These are phyloP conservation scores for Aurelia coerulea DNA, from an alignment of 30 jellyfish, hydroid and myxozoan species.

Conservation along the genomic window DNA sequence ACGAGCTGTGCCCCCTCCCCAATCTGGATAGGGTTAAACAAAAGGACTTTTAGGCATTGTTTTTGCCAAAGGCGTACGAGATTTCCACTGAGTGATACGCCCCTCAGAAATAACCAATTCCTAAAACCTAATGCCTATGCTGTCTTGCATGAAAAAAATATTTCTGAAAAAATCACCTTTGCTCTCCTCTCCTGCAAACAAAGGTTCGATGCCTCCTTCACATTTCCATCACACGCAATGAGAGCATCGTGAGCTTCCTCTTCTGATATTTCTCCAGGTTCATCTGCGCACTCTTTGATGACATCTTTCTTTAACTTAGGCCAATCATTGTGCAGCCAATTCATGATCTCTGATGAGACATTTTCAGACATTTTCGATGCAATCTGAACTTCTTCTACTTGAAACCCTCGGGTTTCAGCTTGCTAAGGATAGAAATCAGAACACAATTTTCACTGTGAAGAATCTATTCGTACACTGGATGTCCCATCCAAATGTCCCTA, in stretches of 20 bases:
- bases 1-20: no score
- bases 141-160: no score
- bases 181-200: slow-evolving; percentile 32
- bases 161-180: neutral
- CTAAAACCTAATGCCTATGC: no score
- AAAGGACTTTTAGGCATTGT: no score
- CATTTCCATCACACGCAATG: neutral
- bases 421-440: neutral
- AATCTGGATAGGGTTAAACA: no score
- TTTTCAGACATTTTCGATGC: slow-evolving; percentile 9
- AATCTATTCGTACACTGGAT: no score
- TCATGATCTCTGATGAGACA: slow-evolving; percentile 3
- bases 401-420: slow-evolving; percentile 38
- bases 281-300: slow-evolving; percentile 3
- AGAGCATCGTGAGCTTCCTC: slow-evolving; percentile 8
- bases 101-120: no score
- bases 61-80: no score
- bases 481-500: no score
- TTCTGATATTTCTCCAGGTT: slow-evolving; percentile 5
- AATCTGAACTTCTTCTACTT: slow-evolving; percentile 19
- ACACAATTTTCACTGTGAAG: no score
- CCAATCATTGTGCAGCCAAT: slow-evolving; percentile 29
- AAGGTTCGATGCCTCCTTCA: neutral
- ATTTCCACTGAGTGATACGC: no score
- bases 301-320: neutral